Base-by-base conservation (phyloP, 1,140 invertebrate genomes). In the Drosophila obscura region DNA sequence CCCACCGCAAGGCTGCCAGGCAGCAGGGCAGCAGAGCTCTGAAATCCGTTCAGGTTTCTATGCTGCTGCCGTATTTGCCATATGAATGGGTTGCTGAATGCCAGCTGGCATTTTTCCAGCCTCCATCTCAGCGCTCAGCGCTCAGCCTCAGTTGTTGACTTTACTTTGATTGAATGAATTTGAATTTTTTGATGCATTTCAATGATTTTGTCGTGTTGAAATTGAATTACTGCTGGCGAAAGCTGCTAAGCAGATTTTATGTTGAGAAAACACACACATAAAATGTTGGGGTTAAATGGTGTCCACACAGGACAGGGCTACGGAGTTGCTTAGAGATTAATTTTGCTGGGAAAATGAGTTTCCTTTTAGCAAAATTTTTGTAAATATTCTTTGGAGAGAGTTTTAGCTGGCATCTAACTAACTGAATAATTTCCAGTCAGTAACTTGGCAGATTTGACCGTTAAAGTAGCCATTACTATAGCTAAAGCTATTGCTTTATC, bases 91-190 rank as follows among this genome's bases (percentile, higher is more conserved):
- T 11, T 41, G 45, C 48, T 5, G 31, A 16, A 31, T 62, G 68
- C 56, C 81, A 85, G 81, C 81, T 85, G 81, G 73, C 64, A 53
- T 50, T 43, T 64, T 64, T 75, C 72, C 62, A 43, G 48, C 52
- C 46, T 63, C 50, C 52, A 11, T 2, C 35, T 39, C 35, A 11
- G 35, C 11, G n/a, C n/a, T n/a, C n/a, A n/a, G n/a, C n/a, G n/a
- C 11, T 1, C 62, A 28, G 48, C 52, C 46, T 60, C 52, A 44
- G 45, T 73, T 85, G 81, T 85, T 85, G 78, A 83, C 80, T 83
- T 83, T 84, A 19, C n/a, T 39, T 13, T 39, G 35, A 39, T 58
- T 69, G 67, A 69, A 69, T 69, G 67, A 69, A 69, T 69, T 39
- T 39, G 65, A 58, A 68, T 69, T 69, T 53, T 69, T 45, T 58